Conservation (phyloP, 2,888 invertebrate genomes). For the Silvanus unidentatus region DNA sequence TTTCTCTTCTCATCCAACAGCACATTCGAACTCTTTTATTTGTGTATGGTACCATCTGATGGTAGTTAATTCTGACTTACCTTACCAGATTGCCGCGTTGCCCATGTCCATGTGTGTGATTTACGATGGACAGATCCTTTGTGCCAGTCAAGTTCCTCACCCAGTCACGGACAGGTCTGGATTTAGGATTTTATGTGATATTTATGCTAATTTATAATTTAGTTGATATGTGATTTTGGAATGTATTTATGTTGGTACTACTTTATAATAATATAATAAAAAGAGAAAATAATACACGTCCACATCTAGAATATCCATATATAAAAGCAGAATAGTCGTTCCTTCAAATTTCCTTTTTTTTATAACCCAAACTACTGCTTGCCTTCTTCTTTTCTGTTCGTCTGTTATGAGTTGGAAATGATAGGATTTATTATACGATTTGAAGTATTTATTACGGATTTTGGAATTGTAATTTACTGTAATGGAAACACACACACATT, state of each 20-base stretch:
- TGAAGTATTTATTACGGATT: constrained; percentile 41
- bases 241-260: constrained; percentile 21
- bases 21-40: too few species aligned
- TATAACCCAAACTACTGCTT: neutral
- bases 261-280: too few species aligned
- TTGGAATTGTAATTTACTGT: constrained; percentile 37
- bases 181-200: constrained; percentile 45
- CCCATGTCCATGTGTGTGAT: constrained; percentile 33
- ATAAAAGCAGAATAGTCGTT: too few species aligned
- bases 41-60: too few species aligned
- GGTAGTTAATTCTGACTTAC: constrained; percentile 3
- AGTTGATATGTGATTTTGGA: constrained; percentile 34
- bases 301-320: too few species aligned
- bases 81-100: constrained; percentile 8
- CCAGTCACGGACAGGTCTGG: constrained; percentile 35
- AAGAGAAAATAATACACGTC: too few species aligned
- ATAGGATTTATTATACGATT: constrained; percentile 39
- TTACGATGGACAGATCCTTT: constrained; percentile 45
- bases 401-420: constrained; percentile 26
- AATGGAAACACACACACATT: constrained; percentile 26
- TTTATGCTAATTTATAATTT: constrained; percentile 47
- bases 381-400: constrained; percentile 1
- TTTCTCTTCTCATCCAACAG: too few species aligned
- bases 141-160: constrained; percentile 43
- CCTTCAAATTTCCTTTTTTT: too few species aligned